Conservation (phyloP, 2,797 vertebrate species). For the Gephyroberyx darwinii region DNA sequence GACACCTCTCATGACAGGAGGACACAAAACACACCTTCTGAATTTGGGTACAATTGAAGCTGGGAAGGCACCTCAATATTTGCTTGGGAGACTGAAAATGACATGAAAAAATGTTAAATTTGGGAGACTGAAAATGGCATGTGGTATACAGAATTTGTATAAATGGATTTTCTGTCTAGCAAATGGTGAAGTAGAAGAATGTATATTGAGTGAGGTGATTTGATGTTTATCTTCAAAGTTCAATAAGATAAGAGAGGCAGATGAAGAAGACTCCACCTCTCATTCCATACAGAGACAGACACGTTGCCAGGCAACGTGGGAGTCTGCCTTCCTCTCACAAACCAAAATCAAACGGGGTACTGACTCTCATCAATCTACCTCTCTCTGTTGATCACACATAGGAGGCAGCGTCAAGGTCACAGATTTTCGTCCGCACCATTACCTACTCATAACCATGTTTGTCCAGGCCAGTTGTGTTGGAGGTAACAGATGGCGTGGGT, state of each 20-base stretch:
- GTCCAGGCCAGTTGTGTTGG: constrained; percentile 74
- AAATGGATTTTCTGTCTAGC: constrained; percentile 46
- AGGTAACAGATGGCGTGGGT: constrained; percentile 81
- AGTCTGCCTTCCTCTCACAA: constrained; percentile 66
- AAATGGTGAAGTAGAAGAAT: constrained; percentile 45
- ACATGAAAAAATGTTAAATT: constrained; percentile 4
- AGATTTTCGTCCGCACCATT: constrained; percentile 81
- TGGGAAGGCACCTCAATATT: neutral
- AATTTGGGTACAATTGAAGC: constrained; percentile 6
- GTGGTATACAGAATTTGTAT: constrained; percentile 30
- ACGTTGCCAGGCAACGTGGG: constrained; percentile 81
- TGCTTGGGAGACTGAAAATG: constrained; percentile 19
- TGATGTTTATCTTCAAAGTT: constrained; percentile 72
- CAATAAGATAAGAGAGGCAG: constrained; percentile 60
- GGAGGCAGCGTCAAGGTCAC: constrained; percentile 82
- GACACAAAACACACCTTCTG: neutral
- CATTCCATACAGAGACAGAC: constrained; percentile 60
- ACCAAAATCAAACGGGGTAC: constrained; percentile 71
- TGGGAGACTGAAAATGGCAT: constrained; percentile 28
- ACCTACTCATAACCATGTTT: constrained; percentile 81
- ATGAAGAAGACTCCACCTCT: constrained; percentile 55
- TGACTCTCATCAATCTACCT: constrained; percentile 77
- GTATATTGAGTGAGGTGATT: constrained; percentile 57
- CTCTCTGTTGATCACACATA: constrained; percentile 72
- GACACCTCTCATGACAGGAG: neutral